Evolutionary conservation across 92 coral and sea anemone species (phyloP), one percentile per base, ranked within the genome.

Genomic region (Muricea muricata): DNA sequence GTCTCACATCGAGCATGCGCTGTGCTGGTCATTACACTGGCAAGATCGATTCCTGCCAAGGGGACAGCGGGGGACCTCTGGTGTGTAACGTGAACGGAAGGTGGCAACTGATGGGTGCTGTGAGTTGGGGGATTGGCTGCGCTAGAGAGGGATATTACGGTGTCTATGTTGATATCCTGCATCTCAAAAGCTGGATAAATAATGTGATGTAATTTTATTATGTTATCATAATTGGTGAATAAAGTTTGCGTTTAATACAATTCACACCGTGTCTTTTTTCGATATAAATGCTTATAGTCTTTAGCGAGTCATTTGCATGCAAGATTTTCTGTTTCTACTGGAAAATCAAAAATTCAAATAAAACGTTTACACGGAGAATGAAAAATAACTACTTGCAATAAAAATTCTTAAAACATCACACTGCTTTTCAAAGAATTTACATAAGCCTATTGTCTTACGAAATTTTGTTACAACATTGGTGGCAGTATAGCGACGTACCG

Each of bases 121-220:
- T 78, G 70, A 78, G 83, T 34, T 78, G 83, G 83, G 83, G 83
- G 14, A 17, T 78, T 20, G 83, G 83, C 15, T 78, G 83, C 33
- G 83, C 67, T 6, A 33, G 70, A n/a, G 24, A 11, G 23, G 71
- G 54, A n/a, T 30, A 35, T 23, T 78, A 78, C 24, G 83, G 83
- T 33, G 83, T 78, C 5, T 78, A 55, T 39, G 83, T 71, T 56
- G 83, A 78, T 58, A 58, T 78, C 40, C 10, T 78, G 9, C 47
- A 57, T 32, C 34, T 78, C 20, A 78, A 58, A 39, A 39, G 25
- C 54, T 78, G 83, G 83, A 23, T 78, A 63, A 35, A 17, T 14
- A 78, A 28, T 56, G 41, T 10, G 11, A 78, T 78, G 69, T 78
- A n/a, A 78, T 70, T 28, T 52, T 2, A 20, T 52, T 18, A 17